Evolutionary conservation across 1,140 invertebrate genomes (phyloP).

Genomic region (Phenacoccus solenopsis): DNA sequence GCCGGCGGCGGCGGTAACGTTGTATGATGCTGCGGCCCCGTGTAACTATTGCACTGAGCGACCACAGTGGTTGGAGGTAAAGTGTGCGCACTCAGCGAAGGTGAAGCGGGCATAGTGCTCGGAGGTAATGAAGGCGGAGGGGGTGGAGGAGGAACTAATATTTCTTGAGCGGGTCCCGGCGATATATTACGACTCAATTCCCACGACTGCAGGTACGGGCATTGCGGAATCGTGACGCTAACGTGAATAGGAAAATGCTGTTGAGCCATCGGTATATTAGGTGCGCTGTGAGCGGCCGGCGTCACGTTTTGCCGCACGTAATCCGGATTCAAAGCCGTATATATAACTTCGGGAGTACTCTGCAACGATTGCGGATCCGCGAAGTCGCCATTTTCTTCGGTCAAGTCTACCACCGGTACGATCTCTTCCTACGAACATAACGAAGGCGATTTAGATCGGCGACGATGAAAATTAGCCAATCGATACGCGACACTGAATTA

Average conservation of each 20-base stretch:
- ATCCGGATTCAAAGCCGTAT: not conserved
- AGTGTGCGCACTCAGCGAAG: not conserved
- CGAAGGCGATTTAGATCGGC: not conserved
- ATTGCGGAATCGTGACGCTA: conserved; percentile 7
- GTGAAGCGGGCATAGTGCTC: not conserved
- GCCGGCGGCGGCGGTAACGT: conserved; percentile 8
- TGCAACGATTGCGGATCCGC: not conserved
- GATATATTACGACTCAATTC: conserved; percentile 5
- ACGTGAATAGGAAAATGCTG: conserved; percentile 7
- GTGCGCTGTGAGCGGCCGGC: not conserved
- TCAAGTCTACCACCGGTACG: not conserved
- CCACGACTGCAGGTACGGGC: not conserved
- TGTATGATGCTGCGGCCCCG: not conserved
- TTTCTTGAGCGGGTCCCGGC: conserved; percentile 9
- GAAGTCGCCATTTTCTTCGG: conserved; percentile 4
- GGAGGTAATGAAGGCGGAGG: not conserved
- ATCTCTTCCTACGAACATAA: conserved; percentile 1
- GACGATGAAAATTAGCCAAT: not conserved
- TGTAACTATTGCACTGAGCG: not conserved
- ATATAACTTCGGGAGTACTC: not conserved
- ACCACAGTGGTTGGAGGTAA: not conserved
- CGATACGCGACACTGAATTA: not conserved
- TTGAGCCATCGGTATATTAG: not conserved
- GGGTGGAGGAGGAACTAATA: not conserved
- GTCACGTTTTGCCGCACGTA: not conserved